These are phyloP conservation scores for Lipophrys pholis DNA, from an alignment of 2,113 vertebrate genomes.

Conservation along the genomic window DNA sequence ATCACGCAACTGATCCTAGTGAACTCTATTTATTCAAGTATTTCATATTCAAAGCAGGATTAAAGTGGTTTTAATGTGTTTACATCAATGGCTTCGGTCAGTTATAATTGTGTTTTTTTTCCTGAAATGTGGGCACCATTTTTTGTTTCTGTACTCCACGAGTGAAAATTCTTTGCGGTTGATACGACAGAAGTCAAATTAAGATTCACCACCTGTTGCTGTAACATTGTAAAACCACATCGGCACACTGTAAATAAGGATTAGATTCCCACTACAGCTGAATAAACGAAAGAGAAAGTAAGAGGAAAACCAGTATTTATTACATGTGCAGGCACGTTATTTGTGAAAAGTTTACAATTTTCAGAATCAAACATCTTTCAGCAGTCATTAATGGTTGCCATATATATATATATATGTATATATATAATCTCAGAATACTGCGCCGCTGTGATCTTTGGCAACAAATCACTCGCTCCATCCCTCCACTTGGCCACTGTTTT, in stretches of 20 bases:
- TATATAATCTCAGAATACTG: slow-evolving; percentile 55
- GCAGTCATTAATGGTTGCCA: slow-evolving; percentile 39
- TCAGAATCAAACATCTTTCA: slow-evolving; percentile 35
- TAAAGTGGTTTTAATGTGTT: too few species aligned
- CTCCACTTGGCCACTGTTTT: neutral
- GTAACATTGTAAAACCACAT: too few species aligned
- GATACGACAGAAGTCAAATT: too few species aligned
- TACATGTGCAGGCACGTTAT: slow-evolving; percentile 14
- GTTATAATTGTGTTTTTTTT: too few species aligned
- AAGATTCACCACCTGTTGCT: too few species aligned
- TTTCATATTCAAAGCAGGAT: too few species aligned
- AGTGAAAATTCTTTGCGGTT: too few species aligned
- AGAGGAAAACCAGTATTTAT: slow-evolving; percentile 46
- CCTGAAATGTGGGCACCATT: too few species aligned
- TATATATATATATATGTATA: slow-evolving; percentile 41
- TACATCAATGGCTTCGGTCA: too few species aligned
- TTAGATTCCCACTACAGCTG: neutral
- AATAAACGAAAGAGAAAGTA: neutral
- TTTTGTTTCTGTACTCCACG: too few species aligned
- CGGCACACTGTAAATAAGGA: neutral
- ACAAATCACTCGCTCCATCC: slow-evolving; percentile 14
- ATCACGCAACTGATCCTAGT: too few species aligned
- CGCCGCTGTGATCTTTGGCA: slow-evolving; percentile 59
- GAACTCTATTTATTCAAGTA: too few species aligned
- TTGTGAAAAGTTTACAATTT: slow-evolving; percentile 11